Base-by-base conservation (phyloP, 2,888 invertebrate genomes). In the Conomelus anceps region DNA sequence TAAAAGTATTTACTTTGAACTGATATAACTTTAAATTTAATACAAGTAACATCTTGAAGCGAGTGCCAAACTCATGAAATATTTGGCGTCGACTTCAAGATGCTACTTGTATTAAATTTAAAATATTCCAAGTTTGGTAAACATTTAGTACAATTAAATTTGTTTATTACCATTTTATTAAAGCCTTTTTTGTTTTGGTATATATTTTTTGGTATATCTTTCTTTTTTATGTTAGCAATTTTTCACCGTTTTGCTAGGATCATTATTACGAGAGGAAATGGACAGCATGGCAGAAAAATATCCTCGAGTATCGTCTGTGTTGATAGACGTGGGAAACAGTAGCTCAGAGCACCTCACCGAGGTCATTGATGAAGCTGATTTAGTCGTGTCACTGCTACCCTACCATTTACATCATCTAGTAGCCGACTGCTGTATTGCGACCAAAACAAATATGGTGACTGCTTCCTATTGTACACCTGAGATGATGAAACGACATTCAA, bases 391-490 rank as follows among this genome's bases (percentile, higher is more conserved):
- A 0, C 94, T 99, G 85, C 94, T 99, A 87, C 99, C 99, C 0
- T 99, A 98, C 92, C 95, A 96, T 22, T 94, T 99, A 34, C 99
- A 99, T 93, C 97, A 97, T 0, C 94, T 96, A 6, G 96, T 97
- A 1, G 99, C 99, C 0, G 95, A 96, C 92, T 95, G 96, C 22
- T 99, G 99, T 93, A 97, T 99, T 88, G 95, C 95, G n/a, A 95
- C 96, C 90, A 95, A 96, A 90, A 97, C 96, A 0, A 98, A 99
- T 93, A 96, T 99, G 96, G 98, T 99, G 22, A 99, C 99, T 0
- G 99, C 99, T 0, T 99, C 98, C 90, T 99, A 99, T 92, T 96
- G 98, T 89, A 96, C 97, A 17, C 96, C 98, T 0, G 96, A 97
- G 92, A 97, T 99, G 92, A 95, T 95, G 92, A 95, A 95, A 0